Base-by-base conservation (phyloP, 2,888 invertebrate species). In the Ypsolopha sequella region DNA sequence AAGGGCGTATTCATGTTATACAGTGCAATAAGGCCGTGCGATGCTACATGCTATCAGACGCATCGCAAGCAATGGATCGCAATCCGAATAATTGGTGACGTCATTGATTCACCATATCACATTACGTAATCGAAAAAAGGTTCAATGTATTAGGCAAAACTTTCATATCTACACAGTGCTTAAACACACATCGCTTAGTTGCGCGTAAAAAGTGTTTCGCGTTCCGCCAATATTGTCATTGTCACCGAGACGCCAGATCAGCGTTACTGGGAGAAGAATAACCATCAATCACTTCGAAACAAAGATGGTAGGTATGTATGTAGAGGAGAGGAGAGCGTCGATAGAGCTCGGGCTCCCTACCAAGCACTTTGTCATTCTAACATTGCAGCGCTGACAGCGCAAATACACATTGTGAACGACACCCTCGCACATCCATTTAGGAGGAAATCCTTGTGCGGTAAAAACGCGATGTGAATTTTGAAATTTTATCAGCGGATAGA, bases 201-300 rank as follows among this genome's bases (percentile, higher is more conserved):
- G 2, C 56, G 57, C 56, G 56, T 58, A 61, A 65, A 56, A 61
- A 60, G 60, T 58, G 65, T 63, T 58, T 58, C 52, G 53, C 58
- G 63, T 58, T 63, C 59, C 62, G 65, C 68, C 72, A 70, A 72
- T 66, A 65, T 63, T 68, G 69, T 66, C 68, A 68, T 62, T 38
- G 44, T 43, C 47, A 47, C 36, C 44, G 33, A 39, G 13, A 35
- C 48, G 38, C 11, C 52, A 49, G 44, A 24, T 34, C 41, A 39
- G 39, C 39, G 9, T 43, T 13, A 7, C 44, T 43, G 35, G 14
- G 8, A 50, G 36, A 50, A 50, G 43, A 64, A 62, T 60, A 62
- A 60, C 67, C 73, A 82, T 81, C 81, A 78, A 82, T 82, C 77
- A 73, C 67, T 54, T 53, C 56, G 60, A 67, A 68, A 77, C 75